Base-by-base conservation (phyloP, 2,113 vertebrate genomes). In the Myocastor coypus region DNA sequence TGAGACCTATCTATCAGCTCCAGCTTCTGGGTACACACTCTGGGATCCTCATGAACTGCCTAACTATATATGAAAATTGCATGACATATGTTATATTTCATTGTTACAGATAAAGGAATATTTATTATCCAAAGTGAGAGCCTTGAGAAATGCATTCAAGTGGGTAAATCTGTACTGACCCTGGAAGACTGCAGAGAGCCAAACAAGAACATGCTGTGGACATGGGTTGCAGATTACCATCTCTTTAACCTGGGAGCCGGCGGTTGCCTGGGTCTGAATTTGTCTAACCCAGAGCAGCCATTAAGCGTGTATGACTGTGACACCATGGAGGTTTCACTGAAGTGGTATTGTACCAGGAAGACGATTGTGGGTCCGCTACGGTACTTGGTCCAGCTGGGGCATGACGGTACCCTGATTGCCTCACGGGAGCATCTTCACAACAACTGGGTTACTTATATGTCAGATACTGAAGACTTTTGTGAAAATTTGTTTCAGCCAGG, bases 171-270 rank as follows among this genome's bases (percentile, higher is more conserved):
- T 7, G 97, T 98, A 73, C 97, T 99, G 94, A 98, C 98, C 87
- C 96, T 99, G 96, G 98, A 99, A 95, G 98, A 98, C 92, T 99
- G 99, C 1, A 16, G 97, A 66, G 98, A 83, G 16, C 98, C 98
- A 12, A 99, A 99, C 2, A 94, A 98, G 20, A 57, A 97, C 92
- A 99, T 99, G 99, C 96, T 99, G 8, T 99, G 99, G 99, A 99
- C 99, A 98, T 99, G 99, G 99, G 99, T 99, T 6, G 99, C 99
- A 68, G 98, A 98, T 32, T 98, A 97, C 83, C 99, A 97, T 12
- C 99, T 99, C 42, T 99, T 99, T 97, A 99, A 99, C 87, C 22
- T 99, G 52, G 99, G 99, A 93, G 98, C 97, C 96, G 98, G 98
- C 50, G 96, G 95, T 63, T 99, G 99, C 82, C 98, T 99, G 1